Evolutionary conservation across 2,888 invertebrate genomes (phyloP).

Genomic region (Luffia ferchaultella): DNA sequence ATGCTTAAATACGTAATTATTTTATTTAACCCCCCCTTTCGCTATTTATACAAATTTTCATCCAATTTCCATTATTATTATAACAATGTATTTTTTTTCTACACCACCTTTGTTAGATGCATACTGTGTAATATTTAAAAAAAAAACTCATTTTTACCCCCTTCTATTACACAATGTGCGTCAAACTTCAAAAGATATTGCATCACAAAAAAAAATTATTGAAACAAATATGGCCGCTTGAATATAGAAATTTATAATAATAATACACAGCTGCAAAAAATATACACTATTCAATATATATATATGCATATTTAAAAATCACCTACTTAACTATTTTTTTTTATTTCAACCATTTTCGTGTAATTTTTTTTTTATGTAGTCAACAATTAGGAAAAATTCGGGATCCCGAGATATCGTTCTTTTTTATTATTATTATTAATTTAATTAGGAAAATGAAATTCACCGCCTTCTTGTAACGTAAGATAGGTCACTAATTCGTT

Average conservation of each 20-base stretch:
- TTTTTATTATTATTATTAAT: too few species aligned
- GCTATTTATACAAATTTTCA: background rate
- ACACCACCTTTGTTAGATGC: background rate
- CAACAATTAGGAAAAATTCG: background rate
- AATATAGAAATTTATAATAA: background rate
- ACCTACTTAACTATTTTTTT: background rate
- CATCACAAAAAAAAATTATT: background rate
- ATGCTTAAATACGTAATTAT: conserved; percentile 1
- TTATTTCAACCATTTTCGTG: background rate
- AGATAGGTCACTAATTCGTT: background rate
- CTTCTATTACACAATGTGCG: too few species aligned
- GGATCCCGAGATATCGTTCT: too few species aligned
- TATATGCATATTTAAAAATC: background rate
- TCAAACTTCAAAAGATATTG: too few species aligned
- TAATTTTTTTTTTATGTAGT: background rate
- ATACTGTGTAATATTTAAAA: background rate
- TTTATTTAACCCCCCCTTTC: background rate
- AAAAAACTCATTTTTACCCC: too few species aligned
- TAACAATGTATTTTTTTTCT: background rate
- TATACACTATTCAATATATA: conserved; percentile 29
- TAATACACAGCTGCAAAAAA: conserved; percentile 46
- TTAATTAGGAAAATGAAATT: background rate
- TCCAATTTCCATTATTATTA: background rate
- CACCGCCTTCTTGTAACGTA: background rate
- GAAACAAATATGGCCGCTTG: conserved; percentile 1